Evolutionary conservation across 1,140 invertebrate genomes (phyloP), one percentile per base, ranked within the genome.

Genomic region (Pseudobourletiella spinata): DNA sequence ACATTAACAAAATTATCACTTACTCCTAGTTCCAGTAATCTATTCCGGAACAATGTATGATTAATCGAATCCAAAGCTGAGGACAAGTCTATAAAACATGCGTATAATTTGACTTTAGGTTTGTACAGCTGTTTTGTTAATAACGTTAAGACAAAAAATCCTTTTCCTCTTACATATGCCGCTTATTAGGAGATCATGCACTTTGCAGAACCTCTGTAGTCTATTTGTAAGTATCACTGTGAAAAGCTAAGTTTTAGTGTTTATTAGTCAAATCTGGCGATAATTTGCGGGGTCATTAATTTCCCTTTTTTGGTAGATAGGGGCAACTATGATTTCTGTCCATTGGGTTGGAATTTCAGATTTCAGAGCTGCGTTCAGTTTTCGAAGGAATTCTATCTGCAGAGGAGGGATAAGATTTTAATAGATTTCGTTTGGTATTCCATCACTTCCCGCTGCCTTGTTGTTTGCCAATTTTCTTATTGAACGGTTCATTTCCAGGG

Each of bases 201-300:
- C 32, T 46, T 65, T 66, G 15, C 65, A 42, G 64, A 65, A 73
- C 0, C 14, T 30, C 3, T 57, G 50, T 14, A 73, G 22, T 58
- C 71, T 62, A 6, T 59, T 57, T 25, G 58, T 52, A 24, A 73
- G 52, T 2, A 73, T 60, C 1, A 39, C 59, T n/a, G 68, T 66
- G 24, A 68, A 70, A 0, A 72, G 29, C 68, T 73, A 72, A 1
- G 56, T 39, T 16, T 60, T 48, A 14, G 59, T 65, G 52, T 71
- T 70, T 1, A 71, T n/a, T n/a, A 72, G 65, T n/a, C 66, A 59
- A 22, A 73, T 71, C 22, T 66, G 69, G 39, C 71, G 44, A 48
- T 71, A 72, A 44, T 73, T 72, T 32, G 29, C 22, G 0, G 70
- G 62, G 24, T 58, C 60, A n/a, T 50, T 25, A 18, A 14, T 35